These are phyloP conservation scores for Lytechinus variegatus DNA, from an alignment of 35 echinoderm and acorn worm species.

Conservation along the genomic window DNA sequence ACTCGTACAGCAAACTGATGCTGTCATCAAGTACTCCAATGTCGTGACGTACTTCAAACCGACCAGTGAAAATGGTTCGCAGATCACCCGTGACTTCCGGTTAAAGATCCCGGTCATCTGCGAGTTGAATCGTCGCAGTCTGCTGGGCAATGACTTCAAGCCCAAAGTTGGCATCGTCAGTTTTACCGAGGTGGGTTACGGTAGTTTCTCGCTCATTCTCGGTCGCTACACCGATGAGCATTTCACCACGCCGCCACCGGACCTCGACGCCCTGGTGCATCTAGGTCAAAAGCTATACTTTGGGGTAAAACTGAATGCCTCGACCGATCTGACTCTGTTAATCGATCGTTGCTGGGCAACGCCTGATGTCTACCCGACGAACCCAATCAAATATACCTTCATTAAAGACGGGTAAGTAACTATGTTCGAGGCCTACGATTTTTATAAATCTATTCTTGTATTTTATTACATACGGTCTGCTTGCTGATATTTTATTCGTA, in stretches of 20 bases:
- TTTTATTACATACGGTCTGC: too few relatives aligned
- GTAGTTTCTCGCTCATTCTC: slow-evolving; percentile 26
- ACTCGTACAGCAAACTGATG: not conserved
- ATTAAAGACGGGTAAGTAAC: not conserved
- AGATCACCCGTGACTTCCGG: slow-evolving; percentile 27
- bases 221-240: not conserved
- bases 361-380: slow-evolving; percentile 35
- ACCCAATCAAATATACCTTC: not conserved
- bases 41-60: slow-evolving; percentile 49
- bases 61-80: not conserved
- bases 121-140: slow-evolving; percentile 7
- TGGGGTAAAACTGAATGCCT: not conserved
- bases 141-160: slow-evolving; percentile 9
- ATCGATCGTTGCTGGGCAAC: slow-evolving; percentile 45
- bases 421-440: too few relatives aligned
- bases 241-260: not conserved
- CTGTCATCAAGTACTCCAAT: slow-evolving; percentile 31
- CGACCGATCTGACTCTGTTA: not conserved
- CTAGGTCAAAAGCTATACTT: slow-evolving; percentile 3
- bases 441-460: too few relatives aligned
- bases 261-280: not conserved
- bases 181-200: slow-evolving; percentile 1
- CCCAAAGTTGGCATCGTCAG: slow-evolving; percentile 23
- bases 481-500: too few relatives aligned
- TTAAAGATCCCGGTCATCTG: slow-evolving; percentile 20